Conservation (phyloP, 2,113 vertebrate genomes). For the Phalacrocorax pelagicus region DNA sequence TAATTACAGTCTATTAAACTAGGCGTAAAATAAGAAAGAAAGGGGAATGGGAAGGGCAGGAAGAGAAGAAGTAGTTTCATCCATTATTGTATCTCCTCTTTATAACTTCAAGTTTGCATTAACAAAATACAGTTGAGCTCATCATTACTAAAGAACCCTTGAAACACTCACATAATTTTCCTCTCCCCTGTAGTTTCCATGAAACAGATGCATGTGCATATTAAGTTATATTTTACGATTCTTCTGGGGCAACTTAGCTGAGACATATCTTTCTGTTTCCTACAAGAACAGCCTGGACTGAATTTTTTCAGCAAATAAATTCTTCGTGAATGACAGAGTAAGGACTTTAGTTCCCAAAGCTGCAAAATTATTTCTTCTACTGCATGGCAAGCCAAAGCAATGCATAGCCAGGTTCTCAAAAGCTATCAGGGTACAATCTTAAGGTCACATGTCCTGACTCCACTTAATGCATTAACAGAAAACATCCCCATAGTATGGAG, state of each 20-base stretch:
- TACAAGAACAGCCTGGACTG: not conserved
- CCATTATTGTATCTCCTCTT: not conserved
- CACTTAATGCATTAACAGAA: not conserved
- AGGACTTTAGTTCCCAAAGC: not conserved
- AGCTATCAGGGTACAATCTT: not conserved
- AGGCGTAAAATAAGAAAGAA: not conserved
- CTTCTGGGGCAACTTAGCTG: not conserved
- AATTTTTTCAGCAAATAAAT: not conserved
- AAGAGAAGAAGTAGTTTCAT: not conserved
- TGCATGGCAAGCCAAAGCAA: not conserved
- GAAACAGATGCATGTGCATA: constrained; percentile 24
- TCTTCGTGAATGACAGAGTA: not conserved
- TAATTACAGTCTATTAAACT: not conserved
- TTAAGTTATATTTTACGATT: constrained; percentile 23
- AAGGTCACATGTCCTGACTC: not conserved
- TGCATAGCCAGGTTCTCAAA: not conserved
- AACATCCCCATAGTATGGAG: not conserved
- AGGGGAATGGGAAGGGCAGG: not conserved
- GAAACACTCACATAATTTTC: not conserved
- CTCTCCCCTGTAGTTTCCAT: not conserved
- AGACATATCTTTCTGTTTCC: not conserved
- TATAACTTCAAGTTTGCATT: not conserved
- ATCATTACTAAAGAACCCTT: not conserved
- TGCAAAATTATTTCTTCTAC: not conserved
- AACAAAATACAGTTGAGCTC: not conserved